Conservation (phyloP, 2,113 vertebrate genomes). For the Sceloporus undulatus region DNA sequence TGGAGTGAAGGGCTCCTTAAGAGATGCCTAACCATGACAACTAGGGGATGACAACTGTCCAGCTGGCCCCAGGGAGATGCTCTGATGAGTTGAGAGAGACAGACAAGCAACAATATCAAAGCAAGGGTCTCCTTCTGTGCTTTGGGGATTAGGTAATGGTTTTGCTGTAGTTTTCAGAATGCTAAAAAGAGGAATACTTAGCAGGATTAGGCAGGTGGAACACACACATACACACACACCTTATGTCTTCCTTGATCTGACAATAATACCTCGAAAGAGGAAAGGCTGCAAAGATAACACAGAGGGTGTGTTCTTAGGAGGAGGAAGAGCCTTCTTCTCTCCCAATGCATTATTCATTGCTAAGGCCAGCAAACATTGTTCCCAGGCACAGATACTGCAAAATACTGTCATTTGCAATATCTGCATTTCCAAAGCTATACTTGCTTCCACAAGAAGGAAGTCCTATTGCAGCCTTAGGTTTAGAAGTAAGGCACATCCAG, state of each 20-base stretch:
- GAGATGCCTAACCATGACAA: conserved; percentile 40
- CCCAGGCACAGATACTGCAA: background rate
- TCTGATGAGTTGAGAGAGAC: conserved; percentile 38
- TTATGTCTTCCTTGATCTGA: conserved; percentile 33
- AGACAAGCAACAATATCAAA: conserved; percentile 65
- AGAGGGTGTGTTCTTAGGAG: background rate
- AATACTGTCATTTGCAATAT: conserved; percentile 2
- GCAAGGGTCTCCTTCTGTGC: conserved; percentile 24
- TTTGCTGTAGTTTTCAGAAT: conserved; percentile 61
- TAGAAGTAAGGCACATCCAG: background rate
- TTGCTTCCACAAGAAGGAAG: conserved; percentile 13
- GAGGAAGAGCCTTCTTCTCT: conserved; percentile 50
- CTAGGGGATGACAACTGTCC: background rate
- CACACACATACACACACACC: background rate
- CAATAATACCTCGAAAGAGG: conserved; percentile 61
- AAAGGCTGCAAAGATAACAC: conserved; percentile 65
- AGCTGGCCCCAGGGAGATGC: conserved; percentile 40
- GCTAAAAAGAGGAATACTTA: conserved; percentile 58
- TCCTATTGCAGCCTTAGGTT: background rate
- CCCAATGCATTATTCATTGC: background rate
- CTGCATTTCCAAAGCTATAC: background rate
- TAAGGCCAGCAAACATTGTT: background rate
- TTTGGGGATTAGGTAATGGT: conserved; percentile 61
- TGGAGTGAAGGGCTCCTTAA: conserved; percentile 36
- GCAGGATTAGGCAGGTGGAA: conserved; percentile 73